Evolutionary conservation across 35 echinoderm and acorn worm genomes (phyloP), one percentile per base, ranked within the genome.

Genomic region (Patiria miniata): DNA sequence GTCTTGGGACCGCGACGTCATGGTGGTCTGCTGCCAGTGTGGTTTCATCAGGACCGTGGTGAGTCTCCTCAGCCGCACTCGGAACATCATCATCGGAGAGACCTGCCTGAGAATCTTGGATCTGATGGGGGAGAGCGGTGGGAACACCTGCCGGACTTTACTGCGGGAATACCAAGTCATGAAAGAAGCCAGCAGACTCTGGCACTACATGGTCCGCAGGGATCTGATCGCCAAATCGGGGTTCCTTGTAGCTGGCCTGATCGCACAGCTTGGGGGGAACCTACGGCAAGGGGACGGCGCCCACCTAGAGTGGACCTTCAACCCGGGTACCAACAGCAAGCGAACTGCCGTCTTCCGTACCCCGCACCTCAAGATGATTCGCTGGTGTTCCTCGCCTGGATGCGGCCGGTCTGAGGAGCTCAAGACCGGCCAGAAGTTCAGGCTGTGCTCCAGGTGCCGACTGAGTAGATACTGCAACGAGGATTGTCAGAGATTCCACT

Each of bases 151-250:
- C 17, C 84, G 85, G 65, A 91, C 90, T 82, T 36, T 91, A 55
- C 80, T 95, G 19, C 85, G 85, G 7, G 93, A 95, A 55, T 83
- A 92, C 81, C 93, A 95, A 65, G 93, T 95, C 12, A 95, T 95
- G 93, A 89, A 87, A 26, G 90, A 92, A 16, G 90, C 93, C 0
- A 86, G 87, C 15, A 91, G 83, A 39, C 85, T 92, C 18, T 95
- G 93, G 93, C 89, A 91, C 54, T 92, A 86, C 81, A 79, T 95
- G 68, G 79, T 95, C 29, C 77, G 85, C 37, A 85, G 80, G 23
- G 84, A 91, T 79, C 61, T 95, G 60, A 87, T 95, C 65, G 77
- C 84, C 22, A 91, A 95, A 91, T 92, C 93, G 42, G 93, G 93
- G 79, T 91, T 88, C 89, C 93, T 91, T 19, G 88, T 95, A 28